These are phyloP conservation scores for Limosa lapponica DNA, from an alignment of 2,797 vertebrate genomes.

Conservation along the genomic window DNA sequence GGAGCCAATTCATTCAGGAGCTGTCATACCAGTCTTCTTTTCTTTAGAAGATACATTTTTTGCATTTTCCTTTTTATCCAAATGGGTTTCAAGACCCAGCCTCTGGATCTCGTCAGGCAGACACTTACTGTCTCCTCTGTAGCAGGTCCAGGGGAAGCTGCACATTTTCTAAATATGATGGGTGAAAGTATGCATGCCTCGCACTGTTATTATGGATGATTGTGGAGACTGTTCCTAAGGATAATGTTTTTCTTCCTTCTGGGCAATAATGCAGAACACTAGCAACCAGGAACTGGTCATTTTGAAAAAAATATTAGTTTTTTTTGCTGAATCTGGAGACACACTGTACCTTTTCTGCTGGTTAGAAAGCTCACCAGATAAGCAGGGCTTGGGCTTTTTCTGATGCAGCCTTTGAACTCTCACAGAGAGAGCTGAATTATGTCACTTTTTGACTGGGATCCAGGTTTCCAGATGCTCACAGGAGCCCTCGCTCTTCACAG, in stretches of 20 bases:
- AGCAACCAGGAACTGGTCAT: background rate
- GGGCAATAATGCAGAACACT: background rate
- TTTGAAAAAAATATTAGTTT: background rate
- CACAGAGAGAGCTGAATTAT: background rate
- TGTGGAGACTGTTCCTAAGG: slow-evolving; percentile 58
- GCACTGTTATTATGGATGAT: slow-evolving; percentile 25
- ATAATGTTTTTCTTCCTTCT: background rate
- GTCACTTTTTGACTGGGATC: background rate
- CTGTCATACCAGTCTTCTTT: slow-evolving; percentile 16
- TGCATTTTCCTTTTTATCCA: slow-evolving; percentile 61
- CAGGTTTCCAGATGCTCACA: slow-evolving; percentile 15
- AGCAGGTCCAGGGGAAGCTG: slow-evolving; percentile 30
- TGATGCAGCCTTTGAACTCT: slow-evolving; percentile 8
- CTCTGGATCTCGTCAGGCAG: slow-evolving; percentile 44
- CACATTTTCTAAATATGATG: slow-evolving; percentile 6
- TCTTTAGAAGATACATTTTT: slow-evolving; percentile 49
- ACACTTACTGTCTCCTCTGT: slow-evolving; percentile 18
- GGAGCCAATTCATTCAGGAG: background rate
- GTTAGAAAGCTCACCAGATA: slow-evolving; percentile 34
- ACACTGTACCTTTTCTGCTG: slow-evolving; percentile 8
- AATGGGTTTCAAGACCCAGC: background rate
- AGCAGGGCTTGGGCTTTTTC: background rate
- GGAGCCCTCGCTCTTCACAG: background rate
- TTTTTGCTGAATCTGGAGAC: slow-evolving; percentile 26
- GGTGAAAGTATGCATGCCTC: background rate